Conservation (phyloP, 1,140 invertebrate genomes). For the Drosophila carrolli region DNA sequence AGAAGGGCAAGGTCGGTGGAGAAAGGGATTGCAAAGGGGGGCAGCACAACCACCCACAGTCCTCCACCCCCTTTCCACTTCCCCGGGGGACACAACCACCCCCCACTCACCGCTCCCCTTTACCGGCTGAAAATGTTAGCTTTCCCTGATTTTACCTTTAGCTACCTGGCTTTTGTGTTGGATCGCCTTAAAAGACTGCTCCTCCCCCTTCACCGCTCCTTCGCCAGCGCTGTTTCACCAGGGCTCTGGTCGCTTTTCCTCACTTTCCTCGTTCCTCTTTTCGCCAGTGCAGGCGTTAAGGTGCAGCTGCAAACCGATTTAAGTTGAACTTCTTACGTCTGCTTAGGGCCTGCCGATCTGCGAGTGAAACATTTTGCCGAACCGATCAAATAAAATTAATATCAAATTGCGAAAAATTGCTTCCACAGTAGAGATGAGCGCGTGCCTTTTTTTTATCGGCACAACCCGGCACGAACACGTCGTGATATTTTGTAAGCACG, state of each 20-base stretch:
- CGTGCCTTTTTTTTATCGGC: too few relatives aligned
- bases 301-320: not conserved
- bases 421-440: slow-evolving; percentile 21
- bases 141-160: slow-evolving; percentile 9
- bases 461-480: too few relatives aligned
- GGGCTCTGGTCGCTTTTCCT: slow-evolving; percentile 12
- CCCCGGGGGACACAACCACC: not conserved
- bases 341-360: slow-evolving; percentile 7
- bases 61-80: not conserved
- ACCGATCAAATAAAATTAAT: slow-evolving; percentile 37
- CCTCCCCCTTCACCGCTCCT: slow-evolving; percentile 19
- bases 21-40: slow-evolving; percentile 11
- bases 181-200: slow-evolving; percentile 38
- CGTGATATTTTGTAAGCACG: too few relatives aligned
- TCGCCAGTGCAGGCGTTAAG: slow-evolving; percentile 6
- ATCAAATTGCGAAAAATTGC: slow-evolving; percentile 49
- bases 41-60: not conserved
- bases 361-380: slow-evolving; percentile 28
- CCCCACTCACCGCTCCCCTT: not conserved
- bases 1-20: slow-evolving; percentile 66
- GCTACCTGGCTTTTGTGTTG: slow-evolving; percentile 47
- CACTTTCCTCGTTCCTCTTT: slow-evolving; percentile 18
- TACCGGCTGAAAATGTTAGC: slow-evolving; percentile 15
- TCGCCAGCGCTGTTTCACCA: slow-evolving; percentile 24
- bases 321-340: not conserved